These are phyloP conservation scores for Festucalex cinctus DNA, from an alignment of 2,113 vertebrate genomes.

Conservation along the genomic window DNA sequence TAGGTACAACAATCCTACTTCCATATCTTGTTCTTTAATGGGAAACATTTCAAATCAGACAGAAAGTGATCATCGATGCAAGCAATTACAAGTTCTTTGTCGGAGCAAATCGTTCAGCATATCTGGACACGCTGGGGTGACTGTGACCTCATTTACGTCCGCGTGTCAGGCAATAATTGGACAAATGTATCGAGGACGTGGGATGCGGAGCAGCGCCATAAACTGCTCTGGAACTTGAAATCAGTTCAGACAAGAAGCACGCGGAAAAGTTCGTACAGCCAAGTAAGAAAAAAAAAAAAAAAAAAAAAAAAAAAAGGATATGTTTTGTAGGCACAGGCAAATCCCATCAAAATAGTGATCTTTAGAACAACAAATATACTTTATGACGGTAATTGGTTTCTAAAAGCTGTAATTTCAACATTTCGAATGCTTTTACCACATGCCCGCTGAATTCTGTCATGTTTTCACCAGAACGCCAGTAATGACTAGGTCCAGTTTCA, in stretches of 20 bases:
- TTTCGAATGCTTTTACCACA: slow-evolving; percentile 60
- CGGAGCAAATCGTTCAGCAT: slow-evolving; percentile 72
- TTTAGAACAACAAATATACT: slow-evolving; percentile 59
- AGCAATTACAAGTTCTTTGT: slow-evolving; percentile 76
- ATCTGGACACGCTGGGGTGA: slow-evolving; percentile 70
- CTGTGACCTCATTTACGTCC: slow-evolving; percentile 72
- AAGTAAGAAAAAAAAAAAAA: slow-evolving; percentile 33
- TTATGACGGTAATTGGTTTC: slow-evolving; percentile 56
- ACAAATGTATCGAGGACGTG: slow-evolving; percentile 66
- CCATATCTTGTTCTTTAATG: slow-evolving; percentile 71
- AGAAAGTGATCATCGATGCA: slow-evolving; percentile 74
- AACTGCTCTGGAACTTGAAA: slow-evolving; percentile 38
- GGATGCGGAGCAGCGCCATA: slow-evolving; percentile 42
- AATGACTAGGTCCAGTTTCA: slow-evolving; percentile 62
- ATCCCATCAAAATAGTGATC: slow-evolving; percentile 55
- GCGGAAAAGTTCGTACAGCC: slow-evolving; percentile 12
- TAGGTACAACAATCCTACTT: slow-evolving; percentile 64
- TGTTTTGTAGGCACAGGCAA: slow-evolving; percentile 22
- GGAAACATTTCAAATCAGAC: slow-evolving; percentile 72
- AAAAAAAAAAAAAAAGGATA: slow-evolving; percentile 6
- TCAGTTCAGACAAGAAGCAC: slow-evolving; percentile 23
- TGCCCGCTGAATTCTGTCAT: slow-evolving; percentile 44
- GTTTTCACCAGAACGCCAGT: slow-evolving; percentile 63
- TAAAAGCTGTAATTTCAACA: slow-evolving; percentile 58
- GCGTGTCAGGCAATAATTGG: slow-evolving; percentile 70